Evolutionary conservation across 2,888 invertebrate genomes (phyloP).

Genomic region (Noctua janthina): DNA sequence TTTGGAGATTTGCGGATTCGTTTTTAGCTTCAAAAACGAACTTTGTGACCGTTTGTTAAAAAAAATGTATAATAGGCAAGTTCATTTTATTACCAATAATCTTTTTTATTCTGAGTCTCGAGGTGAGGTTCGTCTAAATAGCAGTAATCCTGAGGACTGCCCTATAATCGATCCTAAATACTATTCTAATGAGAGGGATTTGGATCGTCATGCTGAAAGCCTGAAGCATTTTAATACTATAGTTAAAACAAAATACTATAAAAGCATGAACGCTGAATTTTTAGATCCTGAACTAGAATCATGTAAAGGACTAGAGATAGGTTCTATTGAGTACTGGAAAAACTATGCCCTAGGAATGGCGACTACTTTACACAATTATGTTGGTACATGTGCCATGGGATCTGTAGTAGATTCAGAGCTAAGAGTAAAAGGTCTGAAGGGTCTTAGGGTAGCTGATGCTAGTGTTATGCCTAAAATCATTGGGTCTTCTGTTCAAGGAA

Average conservation of each 20-base stretch:
- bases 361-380: conserved; percentile 82
- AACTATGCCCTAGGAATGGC: conserved; percentile 85
- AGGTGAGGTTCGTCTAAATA: conserved; percentile 88
- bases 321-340: conserved; percentile 91
- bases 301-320: conserved; percentile 68
- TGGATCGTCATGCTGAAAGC: conserved; percentile 79
- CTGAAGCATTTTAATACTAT: conserved; percentile 71
- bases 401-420: conserved; percentile 92
- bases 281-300: conserved; percentile 61
- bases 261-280: conserved; percentile 73
- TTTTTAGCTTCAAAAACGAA: conserved; percentile 61
- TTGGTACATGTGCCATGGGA: conserved; percentile 93
- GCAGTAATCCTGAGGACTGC: conserved; percentile 86
- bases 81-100: conserved; percentile 52
- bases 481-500: conserved; percentile 93
- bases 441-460: conserved; percentile 92
- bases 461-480: conserved; percentile 92
- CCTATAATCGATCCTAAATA: conserved; percentile 91
- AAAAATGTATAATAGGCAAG: conserved; percentile 44
- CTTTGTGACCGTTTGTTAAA: conserved; percentile 63
- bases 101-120: conserved; percentile 84
- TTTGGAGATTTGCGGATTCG: conserved; percentile 50
- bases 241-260: conserved; percentile 83
- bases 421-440: conserved; percentile 91
- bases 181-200: conserved; percentile 87